These are phyloP conservation scores for Melanargia galathea DNA, from an alignment of 2,888 invertebrate genomes.

Conservation along the genomic window DNA sequence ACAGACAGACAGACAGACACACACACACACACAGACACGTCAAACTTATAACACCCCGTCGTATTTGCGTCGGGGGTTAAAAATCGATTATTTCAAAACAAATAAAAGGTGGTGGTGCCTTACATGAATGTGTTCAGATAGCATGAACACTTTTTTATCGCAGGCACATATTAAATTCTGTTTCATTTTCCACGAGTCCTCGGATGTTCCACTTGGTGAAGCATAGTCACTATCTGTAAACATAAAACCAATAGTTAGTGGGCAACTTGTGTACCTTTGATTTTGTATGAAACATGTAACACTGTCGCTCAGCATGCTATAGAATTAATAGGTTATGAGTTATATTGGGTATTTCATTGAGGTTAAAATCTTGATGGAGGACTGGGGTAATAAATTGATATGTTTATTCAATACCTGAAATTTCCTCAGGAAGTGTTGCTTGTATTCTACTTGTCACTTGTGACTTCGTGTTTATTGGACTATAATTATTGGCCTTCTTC, in stretches of 20 bases:
- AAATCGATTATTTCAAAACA: background rate
- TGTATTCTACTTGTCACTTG: slow-evolving; percentile 64
- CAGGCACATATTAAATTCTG: slow-evolving; percentile 77
- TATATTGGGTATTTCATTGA: too few relatives aligned
- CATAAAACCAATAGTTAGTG: background rate
- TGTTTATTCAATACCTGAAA: slow-evolving; percentile 72
- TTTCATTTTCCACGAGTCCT: slow-evolving; percentile 76
- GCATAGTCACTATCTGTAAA: slow-evolving; percentile 67
- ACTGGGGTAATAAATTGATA: too few relatives aligned
- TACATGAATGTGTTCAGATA: slow-evolving; percentile 72
- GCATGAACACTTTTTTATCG: slow-evolving; percentile 76
- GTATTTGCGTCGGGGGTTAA: too few relatives aligned
- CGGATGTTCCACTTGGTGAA: slow-evolving; percentile 76
- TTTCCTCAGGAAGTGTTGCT: slow-evolving; percentile 61
- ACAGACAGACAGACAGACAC: too few relatives aligned
- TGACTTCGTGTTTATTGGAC: slow-evolving; percentile 67
- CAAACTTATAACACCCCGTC: too few relatives aligned
- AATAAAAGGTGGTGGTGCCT: slow-evolving; percentile 41
- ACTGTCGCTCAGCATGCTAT: too few relatives aligned
- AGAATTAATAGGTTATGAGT: too few relatives aligned
- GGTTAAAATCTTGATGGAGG: too few relatives aligned
- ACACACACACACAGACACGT: too few relatives aligned
- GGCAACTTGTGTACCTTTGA: too few relatives aligned
- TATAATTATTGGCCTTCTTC: slow-evolving; percentile 65
- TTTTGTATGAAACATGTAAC: too few relatives aligned